Conservation (phyloP, 2,113 vertebrate genomes). For the Ariopsis seemanni region DNA sequence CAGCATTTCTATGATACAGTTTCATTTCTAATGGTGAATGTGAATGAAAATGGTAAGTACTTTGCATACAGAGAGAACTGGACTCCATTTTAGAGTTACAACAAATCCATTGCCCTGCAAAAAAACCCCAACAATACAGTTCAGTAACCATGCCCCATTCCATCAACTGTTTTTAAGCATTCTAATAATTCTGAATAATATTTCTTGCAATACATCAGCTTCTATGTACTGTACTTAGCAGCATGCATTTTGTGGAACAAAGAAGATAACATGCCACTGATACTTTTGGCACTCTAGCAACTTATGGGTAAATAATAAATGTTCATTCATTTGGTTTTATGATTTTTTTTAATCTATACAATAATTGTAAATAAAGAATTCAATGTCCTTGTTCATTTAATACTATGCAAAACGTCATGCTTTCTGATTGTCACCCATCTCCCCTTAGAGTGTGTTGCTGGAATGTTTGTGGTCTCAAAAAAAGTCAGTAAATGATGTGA, state of each 20-base stretch:
- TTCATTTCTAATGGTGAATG: constrained; percentile 62
- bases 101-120: constrained; percentile 61
- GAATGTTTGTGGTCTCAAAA: constrained; percentile 86
- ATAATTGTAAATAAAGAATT: constrained; percentile 99
- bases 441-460: constrained; percentile 84
- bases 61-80: constrained; percentile 74
- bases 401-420: constrained; percentile 99
- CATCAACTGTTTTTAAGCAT: constrained; percentile 65
- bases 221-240: constrained; percentile 95
- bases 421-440: constrained; percentile 88
- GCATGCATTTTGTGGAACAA: constrained; percentile 95
- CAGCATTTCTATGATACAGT: constrained; percentile 44
- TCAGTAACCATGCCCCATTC: constrained; percentile 74
- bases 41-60: constrained; percentile 64
- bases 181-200: constrained; percentile 67
- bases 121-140: constrained; percentile 69
- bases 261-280: constrained; percentile 79
- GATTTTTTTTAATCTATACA: constrained; percentile 96
- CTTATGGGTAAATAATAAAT: constrained; percentile 95
- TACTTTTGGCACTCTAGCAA: constrained; percentile 88
- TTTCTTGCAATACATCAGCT: constrained; percentile 91
- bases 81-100: constrained; percentile 47
- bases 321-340: constrained; percentile 98
- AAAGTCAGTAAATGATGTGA: constrained; percentile 79
- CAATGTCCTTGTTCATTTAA: constrained; percentile 99